Conservation (phyloP, 2,797 vertebrate species). For the Urosaurus nigricauda region DNA sequence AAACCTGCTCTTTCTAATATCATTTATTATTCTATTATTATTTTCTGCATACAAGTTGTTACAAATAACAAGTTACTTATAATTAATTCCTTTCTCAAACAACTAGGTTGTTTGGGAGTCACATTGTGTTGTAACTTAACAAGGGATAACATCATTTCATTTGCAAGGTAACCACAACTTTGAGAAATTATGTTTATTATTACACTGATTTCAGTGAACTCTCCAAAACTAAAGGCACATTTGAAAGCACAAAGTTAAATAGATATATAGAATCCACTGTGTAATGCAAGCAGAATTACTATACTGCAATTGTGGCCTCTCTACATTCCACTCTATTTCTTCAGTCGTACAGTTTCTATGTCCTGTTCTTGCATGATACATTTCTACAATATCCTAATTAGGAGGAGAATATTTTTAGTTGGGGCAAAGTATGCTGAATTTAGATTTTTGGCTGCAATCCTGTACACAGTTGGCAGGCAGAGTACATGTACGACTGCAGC, state of each 20-base stretch:
- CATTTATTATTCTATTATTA: too few relatives aligned
- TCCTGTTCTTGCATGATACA: constrained; percentile 20
- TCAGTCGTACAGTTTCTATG: not conserved
- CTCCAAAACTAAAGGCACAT: not conserved
- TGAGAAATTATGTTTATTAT: too few relatives aligned
- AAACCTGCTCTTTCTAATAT: too few relatives aligned
- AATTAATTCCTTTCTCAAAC: too few relatives aligned
- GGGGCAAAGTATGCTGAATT: not conserved
- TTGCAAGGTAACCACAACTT: too few relatives aligned
- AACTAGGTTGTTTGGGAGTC: too few relatives aligned
- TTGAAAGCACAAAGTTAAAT: not conserved
- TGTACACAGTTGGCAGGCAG: constrained; percentile 3
- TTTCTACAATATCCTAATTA: not conserved
- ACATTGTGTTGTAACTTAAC: too few relatives aligned
- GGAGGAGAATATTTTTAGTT: constrained; percentile 7
- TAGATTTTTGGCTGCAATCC: not conserved
- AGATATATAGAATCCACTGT: not conserved
- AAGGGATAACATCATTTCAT: too few relatives aligned
- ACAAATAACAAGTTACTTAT: too few relatives aligned
- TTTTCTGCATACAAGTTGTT: too few relatives aligned
- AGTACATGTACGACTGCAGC: not conserved
- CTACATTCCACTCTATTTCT: not conserved
- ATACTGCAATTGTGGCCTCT: not conserved
- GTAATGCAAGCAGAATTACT: not conserved
- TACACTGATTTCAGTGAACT: constrained; percentile 1